Base-by-base conservation (phyloP, 2,797 vertebrate genomes). In the Brachyalestes nurse region DNA sequence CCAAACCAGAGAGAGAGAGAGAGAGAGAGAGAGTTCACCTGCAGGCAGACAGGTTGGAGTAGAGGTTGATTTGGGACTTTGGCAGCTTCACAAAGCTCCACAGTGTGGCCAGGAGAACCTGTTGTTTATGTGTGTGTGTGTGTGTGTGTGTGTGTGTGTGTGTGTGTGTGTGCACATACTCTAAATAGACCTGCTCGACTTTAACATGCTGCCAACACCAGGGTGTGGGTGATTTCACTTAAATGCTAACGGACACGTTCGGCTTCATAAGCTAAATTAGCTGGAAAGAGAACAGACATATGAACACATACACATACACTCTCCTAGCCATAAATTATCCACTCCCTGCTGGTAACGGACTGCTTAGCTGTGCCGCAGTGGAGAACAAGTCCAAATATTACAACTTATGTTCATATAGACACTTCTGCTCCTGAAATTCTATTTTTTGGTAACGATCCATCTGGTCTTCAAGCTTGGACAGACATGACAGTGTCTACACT, bases 221-320 rank as follows among this genome's bases (percentile, higher is more conserved):
- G 90, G 88, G 92, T 88, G 89, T 92, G 90, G 84, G 88, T 91
- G 90, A 92, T 92, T 93, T 93, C 79, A 93, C 91, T 88, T 92
- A 91, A 93, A 93, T 91, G 91, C 92, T 90, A 92, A 93, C 89
- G 86, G 70, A 89, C 93, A 91, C 89, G 80, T 91, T 90, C 83
- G 89, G 88, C 91, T 90, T 91, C 75, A 57, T n/a, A 90, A 90
- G 90, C 90, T 90, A 89, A 93, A 93, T 95, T 92, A 91, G 91
- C 82, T 75, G 89, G 88, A 87, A 87, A 90, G 87, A 92, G 91
- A 91, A 94, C 92, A 92, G 91, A 91, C 87, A 91, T 88, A 88
- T 47, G 61, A 72, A 66, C 55, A 67, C 58, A 66, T 55, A 78
- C 79, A 80, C 73, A 80, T 81, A 66, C 76, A 62, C 77, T 28